Evolutionary conservation across 1,140 invertebrate species (phyloP).

Genomic region (Thaumatotibia leucotreta): DNA sequence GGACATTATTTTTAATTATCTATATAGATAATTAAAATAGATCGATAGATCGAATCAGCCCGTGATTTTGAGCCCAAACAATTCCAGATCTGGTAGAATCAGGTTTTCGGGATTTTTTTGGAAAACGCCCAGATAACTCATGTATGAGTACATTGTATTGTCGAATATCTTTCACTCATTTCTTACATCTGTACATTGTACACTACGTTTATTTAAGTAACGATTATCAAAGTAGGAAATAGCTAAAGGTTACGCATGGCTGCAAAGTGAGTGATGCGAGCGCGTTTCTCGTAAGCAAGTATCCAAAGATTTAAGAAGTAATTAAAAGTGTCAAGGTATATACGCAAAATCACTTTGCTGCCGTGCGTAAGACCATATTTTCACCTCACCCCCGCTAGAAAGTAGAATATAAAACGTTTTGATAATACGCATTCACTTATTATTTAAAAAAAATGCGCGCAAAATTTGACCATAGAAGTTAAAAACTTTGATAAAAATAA

Average conservation of each 20-base stretch:
- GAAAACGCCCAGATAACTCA: too few species aligned
- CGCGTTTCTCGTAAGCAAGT: too few species aligned
- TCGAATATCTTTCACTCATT: constrained; percentile 40
- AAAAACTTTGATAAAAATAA: not conserved
- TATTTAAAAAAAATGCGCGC: not conserved
- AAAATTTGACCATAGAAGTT: not conserved
- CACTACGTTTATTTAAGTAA: constrained; percentile 14
- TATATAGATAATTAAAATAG: too few species aligned
- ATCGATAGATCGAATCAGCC: too few species aligned
- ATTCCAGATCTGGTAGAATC: too few species aligned
- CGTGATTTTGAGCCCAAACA: too few species aligned
- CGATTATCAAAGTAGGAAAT: constrained; percentile 10
- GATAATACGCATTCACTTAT: not conserved
- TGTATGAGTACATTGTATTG: constrained; percentile 63
- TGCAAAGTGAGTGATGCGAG: too few species aligned
- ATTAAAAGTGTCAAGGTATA: too few species aligned
- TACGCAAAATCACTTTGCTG: not conserved
- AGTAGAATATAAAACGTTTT: not conserved
- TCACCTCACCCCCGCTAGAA: not conserved
- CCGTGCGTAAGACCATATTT: not conserved
- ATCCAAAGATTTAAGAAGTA: too few species aligned
- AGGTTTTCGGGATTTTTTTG: too few species aligned
- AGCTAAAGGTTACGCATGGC: constrained; percentile 14
- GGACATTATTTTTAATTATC: too few species aligned
- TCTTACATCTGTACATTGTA: constrained; percentile 22